These are phyloP conservation scores for Odontomachus brunneus DNA, from an alignment of 1,140 invertebrate genomes.

Conservation along the genomic window DNA sequence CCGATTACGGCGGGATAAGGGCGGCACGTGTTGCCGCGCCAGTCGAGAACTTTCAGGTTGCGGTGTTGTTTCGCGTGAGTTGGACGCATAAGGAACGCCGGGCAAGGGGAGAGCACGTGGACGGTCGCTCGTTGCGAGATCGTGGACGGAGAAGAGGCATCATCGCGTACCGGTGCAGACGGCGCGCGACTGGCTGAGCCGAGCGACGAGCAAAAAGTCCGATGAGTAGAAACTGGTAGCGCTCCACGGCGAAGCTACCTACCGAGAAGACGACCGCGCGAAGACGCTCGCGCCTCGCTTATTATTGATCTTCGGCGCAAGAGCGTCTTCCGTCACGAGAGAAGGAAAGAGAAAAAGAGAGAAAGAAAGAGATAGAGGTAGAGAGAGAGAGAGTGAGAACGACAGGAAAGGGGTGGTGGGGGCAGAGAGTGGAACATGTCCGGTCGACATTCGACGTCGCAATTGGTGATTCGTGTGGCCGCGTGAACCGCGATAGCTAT, in stretches of 20 bases:
- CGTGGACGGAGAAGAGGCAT: too few species aligned
- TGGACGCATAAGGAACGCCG: background rate
- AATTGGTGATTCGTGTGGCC: background rate
- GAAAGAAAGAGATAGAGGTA: background rate
- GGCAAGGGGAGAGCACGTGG: background rate
- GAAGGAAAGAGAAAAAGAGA: background rate
- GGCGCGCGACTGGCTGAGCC: background rate
- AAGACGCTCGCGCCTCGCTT: too few species aligned
- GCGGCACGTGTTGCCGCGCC: background rate
- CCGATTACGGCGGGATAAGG: background rate
- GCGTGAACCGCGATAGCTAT: background rate
- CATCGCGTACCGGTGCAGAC: too few species aligned
- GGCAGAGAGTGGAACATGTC: background rate
- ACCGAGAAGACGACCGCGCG: too few species aligned
- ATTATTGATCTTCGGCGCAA: too few species aligned
- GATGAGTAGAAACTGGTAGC: background rate
- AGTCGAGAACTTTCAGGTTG: background rate
- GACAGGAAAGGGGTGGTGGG: background rate
- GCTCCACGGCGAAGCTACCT: too few species aligned
- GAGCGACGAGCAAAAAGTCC: background rate
- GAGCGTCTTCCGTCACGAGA: too few species aligned
- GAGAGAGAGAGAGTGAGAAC: background rate
- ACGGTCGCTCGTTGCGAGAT: background rate
- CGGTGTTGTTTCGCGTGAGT: background rate
- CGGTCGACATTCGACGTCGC: background rate